Evolutionary conservation across 2,797 vertebrate genomes (phyloP), one percentile per base, ranked within the genome.

Genomic region (Pipistrellus pygmaeus): DNA sequence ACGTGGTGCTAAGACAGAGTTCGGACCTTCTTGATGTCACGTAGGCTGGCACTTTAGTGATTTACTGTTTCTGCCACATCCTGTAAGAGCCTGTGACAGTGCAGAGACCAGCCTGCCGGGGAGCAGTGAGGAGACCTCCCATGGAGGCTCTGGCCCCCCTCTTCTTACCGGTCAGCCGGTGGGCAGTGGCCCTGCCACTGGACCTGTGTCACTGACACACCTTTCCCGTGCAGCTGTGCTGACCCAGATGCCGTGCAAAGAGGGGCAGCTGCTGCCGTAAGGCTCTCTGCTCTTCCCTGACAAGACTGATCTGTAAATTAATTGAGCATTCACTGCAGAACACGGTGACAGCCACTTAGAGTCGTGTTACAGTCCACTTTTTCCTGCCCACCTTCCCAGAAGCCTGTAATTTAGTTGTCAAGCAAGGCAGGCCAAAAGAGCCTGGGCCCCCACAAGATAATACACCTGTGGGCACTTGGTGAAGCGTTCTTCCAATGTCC

Each of bases 1-100:
- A 51, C 18, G 88, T 35, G 72, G 60, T 90, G 91, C 86, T 81
- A 91, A 94, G 69, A 35, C 13, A 32, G 46, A 88, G 68, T 75
- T 88, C 82, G 48, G 76, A 82, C 72, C 55, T 10, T 30, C 46
- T 9, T 38, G 57, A 48, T 75, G 9, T 25, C 76, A 35, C 20
- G 14, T n/a, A n/a, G 27, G 57, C 82, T 64, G 85, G 53, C 62
- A 64, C 62, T 64, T 64, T 15, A 30, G 55, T 93, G 90, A 76
- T 64, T 82, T 78, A 38, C n/a, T 35, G 23, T 75, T 27, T 68
- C 60, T 20, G 84, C 68, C 8, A 30, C 23, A 85, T 85, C n/a
- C 30, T 27, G 2, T 30, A 60, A 53, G 20, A 82, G 46, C 72
- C 51, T 41, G 11, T 88, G 62, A 81, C 44, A 64, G 81, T 96